phyloP scores from a whole-genome alignment of 2,888 invertebrate genomes.

The Poecilobothrus nobilitatus region DNA sequence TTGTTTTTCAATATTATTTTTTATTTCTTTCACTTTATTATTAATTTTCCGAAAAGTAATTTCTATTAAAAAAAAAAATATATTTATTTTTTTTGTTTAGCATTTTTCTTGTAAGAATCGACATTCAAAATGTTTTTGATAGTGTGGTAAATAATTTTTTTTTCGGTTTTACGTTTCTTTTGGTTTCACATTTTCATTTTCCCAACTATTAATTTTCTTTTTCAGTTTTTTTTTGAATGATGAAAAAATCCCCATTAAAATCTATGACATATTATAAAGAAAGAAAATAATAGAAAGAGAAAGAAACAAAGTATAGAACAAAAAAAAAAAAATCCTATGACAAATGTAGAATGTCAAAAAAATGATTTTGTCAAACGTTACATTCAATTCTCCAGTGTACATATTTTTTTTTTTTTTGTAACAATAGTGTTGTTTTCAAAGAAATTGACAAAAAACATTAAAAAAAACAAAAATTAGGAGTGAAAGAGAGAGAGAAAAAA shows the following conservation, averaged over 20 bases:
- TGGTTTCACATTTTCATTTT: background rate
- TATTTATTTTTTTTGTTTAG: background rate
- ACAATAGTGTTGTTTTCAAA: background rate
- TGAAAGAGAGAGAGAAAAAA: background rate
- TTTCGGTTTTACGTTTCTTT: background rate
- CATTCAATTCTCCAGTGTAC: background rate
- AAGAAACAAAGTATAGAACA: background rate
- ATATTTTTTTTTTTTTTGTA: background rate
- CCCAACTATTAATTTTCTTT: background rate
- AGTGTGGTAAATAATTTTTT: background rate
- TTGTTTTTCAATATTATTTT: background rate
- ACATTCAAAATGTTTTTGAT: conserved; percentile 1
- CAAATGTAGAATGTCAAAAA: conserved; percentile 4
- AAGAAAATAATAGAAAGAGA: background rate
- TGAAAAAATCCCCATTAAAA: background rate
- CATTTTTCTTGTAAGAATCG: background rate
- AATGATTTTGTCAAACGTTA: conserved; percentile 3
- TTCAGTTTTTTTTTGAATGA: background rate
- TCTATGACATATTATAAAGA: background rate
- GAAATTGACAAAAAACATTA: no score
- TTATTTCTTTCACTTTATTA: conserved; percentile 4
- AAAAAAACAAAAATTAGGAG: background rate
- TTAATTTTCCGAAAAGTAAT: background rate
- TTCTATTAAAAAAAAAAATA: background rate
- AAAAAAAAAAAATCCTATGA: background rate